phyloP scores from a whole-genome alignment of 2,113 vertebrate genomes.

The Uropsilus gracilis region DNA sequence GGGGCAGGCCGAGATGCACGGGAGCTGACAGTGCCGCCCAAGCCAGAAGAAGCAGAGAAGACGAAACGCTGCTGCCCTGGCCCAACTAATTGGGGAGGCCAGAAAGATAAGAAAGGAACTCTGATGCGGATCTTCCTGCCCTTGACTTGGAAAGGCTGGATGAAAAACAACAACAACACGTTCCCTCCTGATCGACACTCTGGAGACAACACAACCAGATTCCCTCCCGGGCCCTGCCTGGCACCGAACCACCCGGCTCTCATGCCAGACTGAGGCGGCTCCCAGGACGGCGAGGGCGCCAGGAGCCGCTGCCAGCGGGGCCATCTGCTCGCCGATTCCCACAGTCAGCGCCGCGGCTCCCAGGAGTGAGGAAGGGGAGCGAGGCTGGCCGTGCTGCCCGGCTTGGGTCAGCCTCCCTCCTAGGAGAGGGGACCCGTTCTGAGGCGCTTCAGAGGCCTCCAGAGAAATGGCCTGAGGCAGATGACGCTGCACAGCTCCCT shows the following conservation, averaged over 20 bases:
- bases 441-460: not conserved
- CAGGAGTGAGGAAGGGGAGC: not conserved
- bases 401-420: rapidly evolving
- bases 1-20: not conserved
- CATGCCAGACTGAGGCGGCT: slow-evolving; percentile 22
- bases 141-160: slow-evolving; percentile 4
- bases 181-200: not conserved
- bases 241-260: not conserved
- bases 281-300: not conserved
- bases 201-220: not conserved
- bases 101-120: not conserved
- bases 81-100: not conserved
- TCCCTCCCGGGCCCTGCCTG: slow-evolving; percentile 12
- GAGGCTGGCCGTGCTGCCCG: rapidly evolving
- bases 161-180: not conserved
- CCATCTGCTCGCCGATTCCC: slow-evolving; percentile 62
- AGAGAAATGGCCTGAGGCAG: not conserved
- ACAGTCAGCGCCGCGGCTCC: slow-evolving; percentile 13
- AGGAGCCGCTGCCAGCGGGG: slow-evolving; percentile 31
- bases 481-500: too few species aligned
- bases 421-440: not conserved
- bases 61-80: not conserved
- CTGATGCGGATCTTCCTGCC: not conserved
- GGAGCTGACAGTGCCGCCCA: not conserved
- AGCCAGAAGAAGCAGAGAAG: not conserved